These are phyloP conservation scores for Heteromormyrus szaboi DNA, from an alignment of 2,797 vertebrate species.

Conservation along the genomic window DNA sequence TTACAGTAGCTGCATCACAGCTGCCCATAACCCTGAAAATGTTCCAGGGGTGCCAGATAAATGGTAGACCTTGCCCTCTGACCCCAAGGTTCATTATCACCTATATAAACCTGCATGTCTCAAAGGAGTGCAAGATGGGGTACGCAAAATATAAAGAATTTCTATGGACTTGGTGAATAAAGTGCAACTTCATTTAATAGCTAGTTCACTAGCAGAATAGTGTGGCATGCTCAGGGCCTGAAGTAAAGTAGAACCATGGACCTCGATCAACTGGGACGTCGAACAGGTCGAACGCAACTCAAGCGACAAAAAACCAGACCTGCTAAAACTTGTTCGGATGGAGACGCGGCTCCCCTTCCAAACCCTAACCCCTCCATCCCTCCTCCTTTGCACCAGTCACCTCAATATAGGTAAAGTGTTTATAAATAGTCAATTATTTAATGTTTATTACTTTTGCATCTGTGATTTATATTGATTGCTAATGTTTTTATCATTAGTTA, in stretches of 20 bases:
- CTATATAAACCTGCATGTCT: background rate
- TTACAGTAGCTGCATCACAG: background rate
- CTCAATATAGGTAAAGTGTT: background rate
- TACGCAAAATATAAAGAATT: background rate
- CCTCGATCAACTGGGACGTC: background rate
- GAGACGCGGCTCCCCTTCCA: background rate
- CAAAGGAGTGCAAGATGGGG: background rate
- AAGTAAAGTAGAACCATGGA: background rate
- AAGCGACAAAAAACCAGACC: background rate
- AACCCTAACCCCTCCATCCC: background rate
- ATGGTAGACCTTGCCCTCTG: background rate
- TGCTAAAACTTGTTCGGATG: background rate
- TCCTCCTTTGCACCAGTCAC: background rate
- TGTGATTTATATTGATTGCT: background rate
- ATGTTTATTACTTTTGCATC: background rate
- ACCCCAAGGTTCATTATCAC: background rate
- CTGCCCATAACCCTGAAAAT: background rate
- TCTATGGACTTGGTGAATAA: background rate
- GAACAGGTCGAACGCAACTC: background rate
- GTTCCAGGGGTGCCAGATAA: background rate
- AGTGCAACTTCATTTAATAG: background rate
- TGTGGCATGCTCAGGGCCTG: background rate
- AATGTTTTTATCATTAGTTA: background rate
- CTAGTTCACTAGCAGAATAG: background rate
- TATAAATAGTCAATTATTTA: background rate